Conservation (phyloP, 2,113 vertebrate species). For the Condylura cristata region DNA sequence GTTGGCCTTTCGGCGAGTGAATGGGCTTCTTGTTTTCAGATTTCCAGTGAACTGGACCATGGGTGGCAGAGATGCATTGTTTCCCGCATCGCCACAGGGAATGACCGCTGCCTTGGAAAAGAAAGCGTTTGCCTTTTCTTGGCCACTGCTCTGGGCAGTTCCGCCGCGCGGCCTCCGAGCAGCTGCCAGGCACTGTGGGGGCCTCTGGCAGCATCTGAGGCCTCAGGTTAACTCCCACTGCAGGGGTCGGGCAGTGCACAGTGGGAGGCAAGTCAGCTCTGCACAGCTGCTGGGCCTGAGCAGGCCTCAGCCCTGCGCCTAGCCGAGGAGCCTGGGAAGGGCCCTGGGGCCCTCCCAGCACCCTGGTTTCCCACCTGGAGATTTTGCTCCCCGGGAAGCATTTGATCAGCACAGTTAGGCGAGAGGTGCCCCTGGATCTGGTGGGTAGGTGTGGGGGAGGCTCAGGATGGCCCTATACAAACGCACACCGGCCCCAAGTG, state of each 20-base stretch:
- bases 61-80: conserved; percentile 57
- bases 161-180: neutral
- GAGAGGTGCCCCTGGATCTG: neutral
- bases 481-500: neutral
- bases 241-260: neutral
- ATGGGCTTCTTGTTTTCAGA: conserved; percentile 56
- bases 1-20: conserved; percentile 7
- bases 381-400: neutral
- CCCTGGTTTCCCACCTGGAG: neutral
- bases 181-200: conserved; percentile 16
- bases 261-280: neutral
- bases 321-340: neutral
- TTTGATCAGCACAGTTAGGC: neutral
- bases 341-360: neutral
- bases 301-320: neutral
- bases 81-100: neutral
- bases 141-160: neutral
- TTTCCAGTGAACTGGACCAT: conserved; percentile 46
- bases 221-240: neutral
- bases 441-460: neutral
- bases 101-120: conserved; percentile 7
- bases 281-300: neutral
- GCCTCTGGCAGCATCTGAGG: neutral
- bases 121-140: neutral
- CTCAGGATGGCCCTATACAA: neutral